phyloP scores from a whole-genome alignment of 1,140 invertebrate genomes.

The Tetragnatha versicolor region DNA sequence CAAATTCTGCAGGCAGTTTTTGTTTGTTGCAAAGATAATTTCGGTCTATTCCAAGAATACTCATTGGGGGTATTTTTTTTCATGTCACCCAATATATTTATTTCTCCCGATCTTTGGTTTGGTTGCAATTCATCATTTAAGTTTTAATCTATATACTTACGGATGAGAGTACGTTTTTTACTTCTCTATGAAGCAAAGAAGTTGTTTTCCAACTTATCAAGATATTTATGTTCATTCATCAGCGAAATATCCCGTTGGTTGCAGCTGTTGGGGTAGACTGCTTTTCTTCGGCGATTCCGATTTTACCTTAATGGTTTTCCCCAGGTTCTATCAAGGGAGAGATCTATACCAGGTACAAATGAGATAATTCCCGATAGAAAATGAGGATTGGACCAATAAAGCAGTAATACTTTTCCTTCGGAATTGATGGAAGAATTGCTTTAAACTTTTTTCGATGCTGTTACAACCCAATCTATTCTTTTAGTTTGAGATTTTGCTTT shows the following conservation, averaged over 20 bases:
- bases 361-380: not conserved
- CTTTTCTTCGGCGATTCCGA: not conserved
- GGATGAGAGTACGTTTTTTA: too few relatives aligned
- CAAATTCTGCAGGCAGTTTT: not conserved
- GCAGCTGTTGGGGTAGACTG: slow-evolving; percentile 7
- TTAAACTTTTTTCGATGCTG: too few relatives aligned
- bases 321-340: slow-evolving; percentile 1
- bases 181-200: not conserved
- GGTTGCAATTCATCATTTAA: not conserved
- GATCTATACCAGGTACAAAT: slow-evolving; percentile 9
- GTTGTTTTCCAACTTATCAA: slow-evolving; percentile 39
- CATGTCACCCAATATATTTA: not conserved
- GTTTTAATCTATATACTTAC: not conserved
- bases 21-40: not conserved
- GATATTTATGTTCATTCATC: slow-evolving; percentile 26
- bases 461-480: too few relatives aligned
- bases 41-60: not conserved
- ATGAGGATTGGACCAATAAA: slow-evolving; percentile 14
- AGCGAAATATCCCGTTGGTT: not conserved
- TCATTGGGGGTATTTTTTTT: not conserved
- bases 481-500: too few relatives aligned
- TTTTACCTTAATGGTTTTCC: slow-evolving; percentile 24
- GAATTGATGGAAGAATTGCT: too few relatives aligned
- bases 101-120: not conserved
- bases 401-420: too few relatives aligned